Evolutionary conservation across 2,888 invertebrate species (phyloP).

Genomic region (Autographa pulchrina): DNA sequence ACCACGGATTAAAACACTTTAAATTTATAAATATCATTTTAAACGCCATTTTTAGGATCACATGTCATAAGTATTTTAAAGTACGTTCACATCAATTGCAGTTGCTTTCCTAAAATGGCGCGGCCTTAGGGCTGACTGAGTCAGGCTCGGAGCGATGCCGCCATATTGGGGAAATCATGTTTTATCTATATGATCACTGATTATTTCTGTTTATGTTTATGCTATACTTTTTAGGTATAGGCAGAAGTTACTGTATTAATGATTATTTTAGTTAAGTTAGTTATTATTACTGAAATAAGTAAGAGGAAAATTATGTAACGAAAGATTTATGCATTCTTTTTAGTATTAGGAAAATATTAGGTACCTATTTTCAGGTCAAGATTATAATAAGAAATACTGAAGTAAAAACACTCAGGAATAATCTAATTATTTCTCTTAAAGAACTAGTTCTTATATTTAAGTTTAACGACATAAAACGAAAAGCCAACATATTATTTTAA

Average conservation of each 20-base stretch:
- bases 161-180: constrained; percentile 49
- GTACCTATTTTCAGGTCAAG: too few relatives aligned
- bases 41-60: neutral
- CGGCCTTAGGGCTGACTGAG: constrained; percentile 41
- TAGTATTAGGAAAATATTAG: too few relatives aligned
- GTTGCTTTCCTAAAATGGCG: constrained; percentile 47
- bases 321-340: too few relatives aligned
- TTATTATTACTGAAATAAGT: neutral
- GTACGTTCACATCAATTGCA: constrained; percentile 28
- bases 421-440: too few relatives aligned
- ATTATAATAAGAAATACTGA: too few relatives aligned
- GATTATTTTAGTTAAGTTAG: constrained; percentile 28
- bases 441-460: neutral
- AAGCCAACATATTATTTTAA: neutral
- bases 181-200: constrained; percentile 39
- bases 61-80: constrained; percentile 10
- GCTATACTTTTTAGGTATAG: constrained; percentile 10
- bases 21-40: neutral
- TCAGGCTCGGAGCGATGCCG: constrained; percentile 23
- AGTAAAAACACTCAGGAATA: too few relatives aligned
- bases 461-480: neutral
- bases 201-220: constrained; percentile 36
- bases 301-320: too few relatives aligned
- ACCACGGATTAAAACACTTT: too few relatives aligned
- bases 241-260: neutral